Evolutionary conservation across 1,140 invertebrate genomes (phyloP).

Genomic region (Caenorhabditis brenneri): DNA sequence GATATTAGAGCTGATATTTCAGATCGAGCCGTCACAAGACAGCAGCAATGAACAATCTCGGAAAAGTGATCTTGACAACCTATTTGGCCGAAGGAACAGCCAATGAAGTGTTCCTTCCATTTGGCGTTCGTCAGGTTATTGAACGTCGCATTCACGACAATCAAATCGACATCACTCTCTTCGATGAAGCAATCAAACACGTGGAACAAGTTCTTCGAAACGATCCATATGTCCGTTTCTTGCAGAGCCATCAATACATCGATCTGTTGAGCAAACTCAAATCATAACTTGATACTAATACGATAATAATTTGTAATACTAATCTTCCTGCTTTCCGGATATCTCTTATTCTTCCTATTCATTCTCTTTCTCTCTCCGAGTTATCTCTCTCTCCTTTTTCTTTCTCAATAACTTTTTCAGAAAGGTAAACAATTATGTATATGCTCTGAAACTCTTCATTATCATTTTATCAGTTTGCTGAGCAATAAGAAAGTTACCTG

Average conservation of each 20-base stretch:
- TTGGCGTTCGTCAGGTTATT: constrained; percentile 66
- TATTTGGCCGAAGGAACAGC: constrained; percentile 67
- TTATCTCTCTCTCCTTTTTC: too few relatives aligned
- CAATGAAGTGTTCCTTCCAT: constrained; percentile 70
- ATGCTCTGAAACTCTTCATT: too few relatives aligned
- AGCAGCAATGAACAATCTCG: constrained; percentile 68
- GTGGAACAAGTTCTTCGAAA: constrained; percentile 66
- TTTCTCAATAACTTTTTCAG: too few relatives aligned
- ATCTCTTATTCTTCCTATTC: neutral
- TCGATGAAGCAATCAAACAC: constrained; percentile 70
- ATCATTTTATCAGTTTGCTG: too few relatives aligned
- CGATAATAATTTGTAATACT: neutral
- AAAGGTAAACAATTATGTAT: too few relatives aligned
- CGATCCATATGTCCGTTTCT: constrained; percentile 68
- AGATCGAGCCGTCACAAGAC: constrained; percentile 59
- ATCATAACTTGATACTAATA: neutral
- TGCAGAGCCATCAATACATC: constrained; percentile 66
- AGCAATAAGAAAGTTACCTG: too few relatives aligned
- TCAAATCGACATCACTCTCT: constrained; percentile 67
- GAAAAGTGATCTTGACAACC: constrained; percentile 63
- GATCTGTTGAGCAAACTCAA: constrained; percentile 61
- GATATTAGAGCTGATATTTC: too few relatives aligned
- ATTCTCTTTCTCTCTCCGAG: too few relatives aligned
- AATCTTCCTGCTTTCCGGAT: neutral
- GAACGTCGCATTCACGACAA: constrained; percentile 66